phyloP scores from a whole-genome alignment of 2,113 vertebrate genomes.

The Dissostichus mawsoni region DNA sequence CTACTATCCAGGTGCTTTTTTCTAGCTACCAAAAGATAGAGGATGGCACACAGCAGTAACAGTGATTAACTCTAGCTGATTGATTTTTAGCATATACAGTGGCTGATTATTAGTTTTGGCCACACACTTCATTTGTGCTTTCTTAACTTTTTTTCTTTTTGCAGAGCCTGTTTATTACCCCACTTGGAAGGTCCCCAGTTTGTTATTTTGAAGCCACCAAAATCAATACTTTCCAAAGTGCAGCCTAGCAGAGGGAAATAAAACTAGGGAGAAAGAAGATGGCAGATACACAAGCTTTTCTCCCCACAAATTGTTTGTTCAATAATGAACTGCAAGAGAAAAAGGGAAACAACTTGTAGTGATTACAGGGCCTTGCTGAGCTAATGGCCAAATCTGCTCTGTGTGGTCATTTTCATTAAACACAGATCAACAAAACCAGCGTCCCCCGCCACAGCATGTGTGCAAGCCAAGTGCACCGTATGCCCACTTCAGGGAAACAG shows the following conservation, averaged over 20 bases:
- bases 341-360: constrained; percentile 73
- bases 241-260: constrained; percentile 66
- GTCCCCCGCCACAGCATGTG: background rate
- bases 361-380: constrained; percentile 75
- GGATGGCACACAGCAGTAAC: constrained; percentile 29
- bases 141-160: constrained; percentile 38
- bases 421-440: constrained; percentile 72
- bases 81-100: constrained; percentile 66
- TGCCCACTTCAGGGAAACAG: constrained; percentile 28
- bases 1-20: constrained; percentile 31
- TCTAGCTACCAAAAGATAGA: constrained; percentile 28
- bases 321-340: constrained; percentile 71
- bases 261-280: constrained; percentile 60
- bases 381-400: constrained; percentile 71
- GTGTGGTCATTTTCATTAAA: constrained; percentile 75
- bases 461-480: constrained; percentile 13
- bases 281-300: constrained; percentile 57
- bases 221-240: constrained; percentile 78
- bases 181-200: constrained; percentile 54
- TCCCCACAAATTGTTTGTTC: constrained; percentile 72
- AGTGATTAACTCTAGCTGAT: constrained; percentile 45
- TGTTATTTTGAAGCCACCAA: constrained; percentile 75
- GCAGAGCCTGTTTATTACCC: constrained; percentile 65
- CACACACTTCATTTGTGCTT: constrained; percentile 45
- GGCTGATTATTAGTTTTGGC: constrained; percentile 66